Evolutionary conservation across 2,113 vertebrate genomes (phyloP), one percentile per base, ranked within the genome.

Genomic region (Lophochroa leadbeateri): DNA sequence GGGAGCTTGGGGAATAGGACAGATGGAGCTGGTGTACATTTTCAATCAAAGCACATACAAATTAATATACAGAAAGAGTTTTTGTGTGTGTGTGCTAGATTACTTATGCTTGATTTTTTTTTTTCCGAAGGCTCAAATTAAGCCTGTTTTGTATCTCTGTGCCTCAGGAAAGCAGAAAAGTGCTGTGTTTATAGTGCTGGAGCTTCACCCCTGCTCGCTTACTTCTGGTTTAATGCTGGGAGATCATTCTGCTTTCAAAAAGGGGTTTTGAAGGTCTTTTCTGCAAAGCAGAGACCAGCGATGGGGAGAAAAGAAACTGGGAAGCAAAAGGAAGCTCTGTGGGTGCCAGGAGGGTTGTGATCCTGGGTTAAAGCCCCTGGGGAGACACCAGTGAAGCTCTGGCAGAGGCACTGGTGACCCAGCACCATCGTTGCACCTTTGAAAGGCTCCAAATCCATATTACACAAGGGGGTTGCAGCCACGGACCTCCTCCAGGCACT

Each of bases 1-100:
- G 92, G 52, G 91, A 95, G 95, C 86, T 94, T 94, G 68, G 92
- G 93, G 86, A 97, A 95, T 90, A 95, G 84, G 94, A 95, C 91
- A 95, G 97, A 94, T 95, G 93, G 91, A 92, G 80, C 75, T 81
- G 75, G 75, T 87, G 86, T 78, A 85, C 79, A 85, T 96, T 96
- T 96, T 85, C 94, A 96, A 91, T 94, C 93, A 92, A 92, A 95
- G 89, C 92, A 94, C 88, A 92, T 47, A 76, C 69, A 95, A 97
- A 96, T 92, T 95, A 96, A 86, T 89, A 95, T 80, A 96, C 78
- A 91, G 84, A 91, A 68, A 85, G 70, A 64, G 31, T 47, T 88
- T 61, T 31, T 46, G 24, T 69, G 1, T 44, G 11, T 35, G 7
- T 86, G 17, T 71, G 85, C 69, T 88, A 69, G 50, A 90, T 93